phyloP scores from a whole-genome alignment of 1,140 invertebrate genomes.

The Acromyrmex echinatior region DNA sequence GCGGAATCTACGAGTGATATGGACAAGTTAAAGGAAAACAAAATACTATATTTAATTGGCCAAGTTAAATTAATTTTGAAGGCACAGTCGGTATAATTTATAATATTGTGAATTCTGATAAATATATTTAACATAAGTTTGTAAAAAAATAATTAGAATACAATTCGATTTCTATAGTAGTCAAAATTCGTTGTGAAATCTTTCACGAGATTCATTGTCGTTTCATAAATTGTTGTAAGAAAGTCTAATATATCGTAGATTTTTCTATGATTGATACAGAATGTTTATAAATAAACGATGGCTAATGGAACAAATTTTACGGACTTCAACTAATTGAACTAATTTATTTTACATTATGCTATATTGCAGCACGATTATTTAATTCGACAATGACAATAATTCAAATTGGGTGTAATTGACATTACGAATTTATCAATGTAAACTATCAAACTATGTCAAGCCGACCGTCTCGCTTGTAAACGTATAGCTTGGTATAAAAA shows the following conservation, averaged over 20 bases:
- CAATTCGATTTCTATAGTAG: no score
- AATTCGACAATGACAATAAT: not conserved
- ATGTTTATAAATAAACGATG: not conserved
- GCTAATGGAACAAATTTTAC: not conserved
- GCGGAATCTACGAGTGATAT: not conserved
- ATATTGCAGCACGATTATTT: not conserved
- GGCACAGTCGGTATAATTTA: no score
- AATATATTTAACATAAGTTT: no score
- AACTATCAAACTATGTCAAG: not conserved
- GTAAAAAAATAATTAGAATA: no score
- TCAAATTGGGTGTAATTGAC: no score
- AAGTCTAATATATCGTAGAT: not conserved
- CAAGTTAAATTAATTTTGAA: no score
- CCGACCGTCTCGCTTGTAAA: not conserved
- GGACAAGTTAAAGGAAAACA: not conserved
- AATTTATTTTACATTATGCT: not conserved
- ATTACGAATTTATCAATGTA: not conserved
- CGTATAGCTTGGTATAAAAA: not conserved
- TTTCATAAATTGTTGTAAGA: not conserved
- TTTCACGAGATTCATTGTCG: not conserved
- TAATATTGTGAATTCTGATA: no score
- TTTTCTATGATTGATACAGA: not conserved
- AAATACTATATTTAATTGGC: not conserved
- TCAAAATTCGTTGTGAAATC: no score
- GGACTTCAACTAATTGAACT: not conserved